These are phyloP conservation scores for Stenolophus ochropezus DNA, from an alignment of 2,888 invertebrate species.

Conservation along the genomic window DNA sequence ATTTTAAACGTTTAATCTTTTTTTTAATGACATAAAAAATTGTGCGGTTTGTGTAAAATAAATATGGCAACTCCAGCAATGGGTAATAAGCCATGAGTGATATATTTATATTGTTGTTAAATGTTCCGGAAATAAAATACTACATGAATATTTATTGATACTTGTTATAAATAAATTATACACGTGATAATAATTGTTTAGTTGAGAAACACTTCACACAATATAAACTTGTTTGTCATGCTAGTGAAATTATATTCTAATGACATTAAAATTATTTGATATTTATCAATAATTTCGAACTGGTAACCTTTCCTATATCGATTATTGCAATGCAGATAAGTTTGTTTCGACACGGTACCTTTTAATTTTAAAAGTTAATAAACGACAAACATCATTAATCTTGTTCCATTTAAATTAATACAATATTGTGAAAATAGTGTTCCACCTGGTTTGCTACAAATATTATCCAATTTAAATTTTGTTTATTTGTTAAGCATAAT, in stretches of 20 bases:
- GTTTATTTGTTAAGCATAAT: too few species aligned
- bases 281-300: conserved; percentile 15
- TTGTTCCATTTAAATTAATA: background rate
- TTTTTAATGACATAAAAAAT: too few species aligned
- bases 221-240: conserved; percentile 12
- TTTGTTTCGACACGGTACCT: background rate
- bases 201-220: background rate
- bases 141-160: background rate
- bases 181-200: background rate
- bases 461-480: background rate
- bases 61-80: too few species aligned
- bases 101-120: too few species aligned
- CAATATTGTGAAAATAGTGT: background rate
- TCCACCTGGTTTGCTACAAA: background rate
- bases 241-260: conserved; percentile 4
- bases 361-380: background rate
- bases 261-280: conserved; percentile 25
- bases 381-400: background rate
- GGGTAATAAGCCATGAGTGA: too few species aligned
- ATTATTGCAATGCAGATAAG: conserved; percentile 4
- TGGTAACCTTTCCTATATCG: conserved; percentile 20
- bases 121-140: background rate
- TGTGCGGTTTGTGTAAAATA: too few species aligned
- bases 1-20: too few species aligned
- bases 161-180: background rate